Evolutionary conservation across 2,797 vertebrate species (phyloP).

Genomic region (Anabas testudineus): DNA sequence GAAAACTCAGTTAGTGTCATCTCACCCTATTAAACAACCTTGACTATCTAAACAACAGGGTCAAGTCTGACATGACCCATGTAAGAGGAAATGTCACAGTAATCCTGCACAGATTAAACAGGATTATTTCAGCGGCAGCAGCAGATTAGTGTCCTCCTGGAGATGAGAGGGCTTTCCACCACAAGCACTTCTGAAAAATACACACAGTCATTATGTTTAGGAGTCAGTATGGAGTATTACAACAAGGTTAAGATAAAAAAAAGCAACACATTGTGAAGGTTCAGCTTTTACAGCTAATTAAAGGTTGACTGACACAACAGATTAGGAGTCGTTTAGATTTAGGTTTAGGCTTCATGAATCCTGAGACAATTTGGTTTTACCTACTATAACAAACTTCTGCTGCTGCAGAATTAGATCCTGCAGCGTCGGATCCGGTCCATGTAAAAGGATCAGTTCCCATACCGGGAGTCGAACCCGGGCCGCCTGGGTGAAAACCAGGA

Average conservation of each 20-base stretch:
- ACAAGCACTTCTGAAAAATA: neutral
- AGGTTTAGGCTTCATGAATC: too few relatives aligned
- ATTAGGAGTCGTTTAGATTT: too few relatives aligned
- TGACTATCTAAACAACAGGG: neutral
- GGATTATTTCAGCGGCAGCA: slow-evolving; percentile 39
- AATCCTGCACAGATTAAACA: slow-evolving; percentile 19
- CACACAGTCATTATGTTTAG: neutral
- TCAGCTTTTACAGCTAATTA: too few relatives aligned
- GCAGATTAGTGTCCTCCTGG: slow-evolving; percentile 21
- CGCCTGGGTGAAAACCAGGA: slow-evolving; percentile 92
- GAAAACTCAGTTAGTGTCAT: too few relatives aligned
- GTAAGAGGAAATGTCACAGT: slow-evolving; percentile 45
- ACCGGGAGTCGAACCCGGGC: slow-evolving; percentile 92
- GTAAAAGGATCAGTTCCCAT: slow-evolving; percentile 77
- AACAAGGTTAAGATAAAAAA: neutral
- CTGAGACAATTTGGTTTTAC: too few relatives aligned
- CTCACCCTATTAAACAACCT: too few relatives aligned
- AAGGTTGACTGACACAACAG: too few relatives aligned
- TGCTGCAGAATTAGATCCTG: too few relatives aligned
- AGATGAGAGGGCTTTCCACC: neutral
- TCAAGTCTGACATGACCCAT: slow-evolving; percentile 6
- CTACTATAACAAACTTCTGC: too few relatives aligned
- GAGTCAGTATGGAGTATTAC: neutral
- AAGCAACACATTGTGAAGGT: too few relatives aligned
- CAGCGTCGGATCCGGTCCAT: too few relatives aligned